Base-by-base conservation (phyloP, 2,888 invertebrate species). In the Cheilosia soror region DNA sequence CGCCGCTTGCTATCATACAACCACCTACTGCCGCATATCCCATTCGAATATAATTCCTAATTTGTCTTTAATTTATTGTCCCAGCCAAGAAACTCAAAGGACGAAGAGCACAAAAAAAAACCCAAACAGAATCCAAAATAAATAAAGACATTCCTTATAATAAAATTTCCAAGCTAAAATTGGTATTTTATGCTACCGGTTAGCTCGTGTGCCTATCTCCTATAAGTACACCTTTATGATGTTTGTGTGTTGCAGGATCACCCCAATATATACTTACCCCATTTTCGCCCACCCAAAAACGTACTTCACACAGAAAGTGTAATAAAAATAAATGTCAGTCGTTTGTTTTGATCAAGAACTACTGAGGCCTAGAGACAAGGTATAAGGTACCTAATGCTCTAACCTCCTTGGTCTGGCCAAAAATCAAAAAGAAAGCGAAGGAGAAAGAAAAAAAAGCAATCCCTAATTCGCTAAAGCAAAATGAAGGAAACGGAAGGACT, bases 321-420 rank as follows among this genome's bases (percentile, higher is more conserved):
- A 92, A 92, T 92, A 92, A 92, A 92, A 92, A 92, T 91, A 92
- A 92, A 92, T 92, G 92, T 92, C 90, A 90, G 91, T 91, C 91
- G 91, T 92, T 92, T 91, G 90, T 92, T 92, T 91, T 91, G 90
- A 89, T 91, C 91, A 91, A 88, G 89, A 88, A 87, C 87, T 83
- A 85, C 81, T 81, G 85, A 85, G 71, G 85, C 85, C 85, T 85
- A 85, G 85, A 78, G 78, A 75, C 51, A n/a, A 33, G 60, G 11
- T 13, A 27, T n/a, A n/a, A n/a, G n/a, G 15, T 6, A 42, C n/a
- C 6, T 5, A 42, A 15, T 20, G 7, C 40, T 13, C 42, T 53
- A 72, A 78, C 60, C 60, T 68, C 60, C 3, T 47, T 7, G 1
- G 11, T 33, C 63, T 57, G 63, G 62, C 40, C 25, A 69, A 62